Evolutionary conservation across 2,888 invertebrate species (phyloP).

Genomic region (Coenonympha arcania): DNA sequence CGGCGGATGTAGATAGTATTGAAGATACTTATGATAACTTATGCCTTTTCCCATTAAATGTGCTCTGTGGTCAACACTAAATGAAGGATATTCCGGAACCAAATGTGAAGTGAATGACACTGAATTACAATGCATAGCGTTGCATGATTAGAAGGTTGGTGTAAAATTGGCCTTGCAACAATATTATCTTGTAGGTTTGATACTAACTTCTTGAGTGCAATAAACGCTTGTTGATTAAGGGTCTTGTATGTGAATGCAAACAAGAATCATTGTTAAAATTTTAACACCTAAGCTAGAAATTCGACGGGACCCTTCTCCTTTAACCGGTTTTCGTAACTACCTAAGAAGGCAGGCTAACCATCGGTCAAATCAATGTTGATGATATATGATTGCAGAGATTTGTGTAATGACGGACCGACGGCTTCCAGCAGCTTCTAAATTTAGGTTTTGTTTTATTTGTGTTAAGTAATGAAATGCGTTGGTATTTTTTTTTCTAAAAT

Average conservation of each 20-base stretch:
- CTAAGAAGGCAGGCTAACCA: slow-evolving; percentile 58
- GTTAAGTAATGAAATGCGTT: slow-evolving; percentile 50
- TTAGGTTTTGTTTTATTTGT: slow-evolving; percentile 19
- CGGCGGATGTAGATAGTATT: background rate
- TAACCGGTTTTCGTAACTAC: slow-evolving; percentile 34
- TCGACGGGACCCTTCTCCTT: slow-evolving; percentile 20
- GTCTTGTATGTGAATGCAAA: background rate
- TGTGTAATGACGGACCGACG: slow-evolving; percentile 61
- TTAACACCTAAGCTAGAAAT: slow-evolving; percentile 13
- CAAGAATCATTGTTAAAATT: slow-evolving; percentile 4
- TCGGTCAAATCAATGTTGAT: slow-evolving; percentile 63
- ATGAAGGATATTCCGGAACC: no score
- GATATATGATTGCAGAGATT: slow-evolving; percentile 71
- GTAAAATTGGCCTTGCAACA: no score
- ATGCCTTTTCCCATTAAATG: background rate
- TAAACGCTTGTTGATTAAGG: background rate
- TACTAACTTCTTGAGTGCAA: no score
- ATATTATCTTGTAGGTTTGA: no score
- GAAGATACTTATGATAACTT: background rate
- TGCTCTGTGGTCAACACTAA: no score
- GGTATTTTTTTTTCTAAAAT: slow-evolving; percentile 31
- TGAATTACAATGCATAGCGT: no score
- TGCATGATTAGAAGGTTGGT: no score
- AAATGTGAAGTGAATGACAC: no score
- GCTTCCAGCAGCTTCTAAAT: slow-evolving; percentile 44